Evolutionary conservation across 53 echinoderm and acorn worm species (phyloP).

Genomic region (Henricia sp.): DNA sequence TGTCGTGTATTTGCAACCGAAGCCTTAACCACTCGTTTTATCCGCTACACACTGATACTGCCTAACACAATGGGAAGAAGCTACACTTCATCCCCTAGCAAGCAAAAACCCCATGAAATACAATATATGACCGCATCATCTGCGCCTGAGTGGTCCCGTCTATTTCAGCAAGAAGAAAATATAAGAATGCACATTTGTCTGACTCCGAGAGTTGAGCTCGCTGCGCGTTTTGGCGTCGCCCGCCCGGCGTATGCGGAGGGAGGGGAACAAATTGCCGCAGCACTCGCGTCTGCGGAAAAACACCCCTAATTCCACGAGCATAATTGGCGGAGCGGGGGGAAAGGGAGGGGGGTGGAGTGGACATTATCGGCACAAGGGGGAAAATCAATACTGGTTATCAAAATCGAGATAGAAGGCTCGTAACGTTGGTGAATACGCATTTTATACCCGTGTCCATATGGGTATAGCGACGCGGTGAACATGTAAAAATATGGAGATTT

Average conservation of each 20-base stretch:
- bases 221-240: not conserved
- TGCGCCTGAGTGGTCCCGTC: conserved; percentile 14
- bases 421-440: too few relatives aligned
- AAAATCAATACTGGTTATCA: not conserved
- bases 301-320: not conserved
- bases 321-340: not conserved
- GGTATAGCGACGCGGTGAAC: too few relatives aligned
- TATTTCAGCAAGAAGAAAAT: not conserved
- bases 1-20: too few relatives aligned
- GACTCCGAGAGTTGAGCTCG: too few relatives aligned
- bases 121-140: conserved; percentile 23
- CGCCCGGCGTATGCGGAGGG: not conserved
- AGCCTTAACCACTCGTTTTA: too few relatives aligned
- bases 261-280: not conserved
- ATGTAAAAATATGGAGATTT: too few relatives aligned
- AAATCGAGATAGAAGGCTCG: too few relatives aligned
- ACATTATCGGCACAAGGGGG: not conserved
- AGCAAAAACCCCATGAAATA: not conserved
- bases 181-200: not conserved
- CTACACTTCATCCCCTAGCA: not conserved
- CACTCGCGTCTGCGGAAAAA: not conserved
- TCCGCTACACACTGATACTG: not conserved
- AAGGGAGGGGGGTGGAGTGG: not conserved
- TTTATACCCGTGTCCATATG: too few relatives aligned
- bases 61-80: conserved; percentile 35